Base-by-base conservation (phyloP, 2,797 vertebrate genomes). In the Xyrichtys novacula region DNA sequence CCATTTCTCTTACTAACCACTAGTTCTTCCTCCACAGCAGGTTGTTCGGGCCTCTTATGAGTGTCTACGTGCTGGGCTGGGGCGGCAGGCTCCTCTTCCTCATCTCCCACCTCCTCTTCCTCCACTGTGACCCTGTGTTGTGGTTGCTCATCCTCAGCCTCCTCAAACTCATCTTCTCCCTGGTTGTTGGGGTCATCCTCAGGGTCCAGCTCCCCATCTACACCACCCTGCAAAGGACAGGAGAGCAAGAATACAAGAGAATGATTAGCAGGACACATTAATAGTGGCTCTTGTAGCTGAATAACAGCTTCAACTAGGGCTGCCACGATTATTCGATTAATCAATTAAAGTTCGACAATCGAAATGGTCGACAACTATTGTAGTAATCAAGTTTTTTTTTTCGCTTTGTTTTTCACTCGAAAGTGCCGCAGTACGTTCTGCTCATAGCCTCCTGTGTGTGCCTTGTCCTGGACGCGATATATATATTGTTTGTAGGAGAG, bases 121-220 rank as follows among this genome's bases (percentile, higher is more conserved):
- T 95, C 95, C 55, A 94, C 94, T 49, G 55, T 58, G 3, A 73
- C 89, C 29, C 72, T 74, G 71, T 93, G 95, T 70, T 94, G 94
- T 34, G 91, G 94, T 68, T 88, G 95, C 43, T 94, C 95, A 26
- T 97, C 95, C 80, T 96, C 96, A 0, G 98, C 98, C 90, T 98
- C 97, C 74, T 99, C 98, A 76, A 99, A 98, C 88, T 99, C 98
- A 73, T 99, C 97, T 86, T 98, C 98, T 0, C 98, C 98, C 91
- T 99, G 97, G 88, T 99, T 99, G 91, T 99, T 98, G 26, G 97
- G 97, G 87, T 99, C 98, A 28, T 99, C 95, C 61, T 97, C 96
- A 1, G 97, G 97, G 87, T 97, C 96, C 59, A 97, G 80, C 7
- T 99, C 97, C 3, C 93, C 93, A 8, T 93, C 84, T 17, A 78